Base-by-base conservation (phyloP, 2,113 vertebrate species). In the Eulemur macaco region DNA sequence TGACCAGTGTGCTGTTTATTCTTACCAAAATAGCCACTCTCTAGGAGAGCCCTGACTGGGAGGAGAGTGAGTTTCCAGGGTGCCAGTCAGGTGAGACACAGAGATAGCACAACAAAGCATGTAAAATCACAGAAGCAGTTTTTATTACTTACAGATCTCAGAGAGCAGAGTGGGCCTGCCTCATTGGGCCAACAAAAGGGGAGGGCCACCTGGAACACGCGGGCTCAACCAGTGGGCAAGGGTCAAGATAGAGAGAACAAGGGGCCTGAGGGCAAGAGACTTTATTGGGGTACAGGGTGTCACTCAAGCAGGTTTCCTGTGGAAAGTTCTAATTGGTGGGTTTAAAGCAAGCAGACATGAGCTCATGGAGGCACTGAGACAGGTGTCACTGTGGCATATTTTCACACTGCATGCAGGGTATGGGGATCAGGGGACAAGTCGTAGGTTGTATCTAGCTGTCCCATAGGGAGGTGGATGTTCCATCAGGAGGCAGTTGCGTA, bases 141-240 rank as follows among this genome's bases (percentile, higher is more conserved):
- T 84, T 78, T 69, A 45, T 71, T 25, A 34, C 3, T 56, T 9
- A n/a, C 4, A 64, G 6, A 45, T 73, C 3, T 5, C 56, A 63
- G 18, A 23, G 3, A 54, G 13, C 37, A 63, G 14, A 23, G 3
- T 9, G 8, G 29, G 1, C 4, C n/a, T 31, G 18, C 5, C 18
- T 77, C 23, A 21, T 11, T 25, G n/a, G 18, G 1, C 7, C 13
- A 52, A 6, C 4, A 2, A 11, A 20, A 69, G 47, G 1, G 0
- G n/a, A 14, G 14, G 8, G 37, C 17, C n/a, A 39, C 42, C 37
- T 31, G 9, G 12, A n/a, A 8, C 15, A 12, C 23, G 9, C 15
- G 21, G 2, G 15, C 10, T 54, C 50, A 78, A 78, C 31, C 34
- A 78, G 5, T 8, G 29, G 21, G 18, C n/a, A 34, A 20, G 20